Percentiles rank a stretch among this genome's conserved stretches.
These are phyloP conservation scores for Eupeodes corollae DNA, from an alignment of 1,140 invertebrate species.

Conservation along the genomic window DNA sequence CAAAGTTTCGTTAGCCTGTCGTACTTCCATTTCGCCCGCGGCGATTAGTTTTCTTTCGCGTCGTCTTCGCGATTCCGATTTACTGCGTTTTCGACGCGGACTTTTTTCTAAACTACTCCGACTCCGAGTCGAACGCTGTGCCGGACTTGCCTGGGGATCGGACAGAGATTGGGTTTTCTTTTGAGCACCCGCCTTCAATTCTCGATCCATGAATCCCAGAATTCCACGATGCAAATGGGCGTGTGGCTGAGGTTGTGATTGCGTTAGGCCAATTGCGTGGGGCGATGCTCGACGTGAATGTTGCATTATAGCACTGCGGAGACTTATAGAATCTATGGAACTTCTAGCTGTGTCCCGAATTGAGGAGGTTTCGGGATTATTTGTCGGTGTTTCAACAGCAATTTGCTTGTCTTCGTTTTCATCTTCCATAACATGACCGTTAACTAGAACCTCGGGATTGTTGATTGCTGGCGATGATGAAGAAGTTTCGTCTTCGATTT, in stretches of 20 bases:
- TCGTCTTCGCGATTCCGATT: conserved; percentile 32
- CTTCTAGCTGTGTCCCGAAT: too few relatives aligned
- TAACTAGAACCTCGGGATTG: neutral
- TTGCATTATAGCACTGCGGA: neutral
- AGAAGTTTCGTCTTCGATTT: neutral
- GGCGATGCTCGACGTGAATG: neutral
- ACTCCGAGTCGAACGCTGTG: conserved; percentile 31
- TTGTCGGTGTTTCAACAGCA: too few relatives aligned
- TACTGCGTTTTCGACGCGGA: conserved; percentile 36
- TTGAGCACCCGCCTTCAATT: conserved; percentile 18
- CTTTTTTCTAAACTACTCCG: conserved; percentile 34
- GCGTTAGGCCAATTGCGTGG: neutral
- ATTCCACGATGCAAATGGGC: conserved; percentile 26
- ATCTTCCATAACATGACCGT: neutral
- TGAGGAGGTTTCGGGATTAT: too few relatives aligned
- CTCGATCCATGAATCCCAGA: conserved; percentile 32
- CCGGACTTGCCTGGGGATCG: conserved; percentile 36
- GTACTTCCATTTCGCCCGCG: conserved; percentile 36
- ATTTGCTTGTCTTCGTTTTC: too few relatives aligned
- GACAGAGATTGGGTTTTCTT: conserved; percentile 33
- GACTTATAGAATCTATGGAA: too few relatives aligned
- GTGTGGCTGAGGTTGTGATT: neutral
- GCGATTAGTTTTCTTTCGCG: conserved; percentile 34
- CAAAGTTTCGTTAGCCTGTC: conserved; percentile 35
- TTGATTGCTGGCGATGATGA: neutral